phyloP scores from a whole-genome alignment of 2,113 vertebrate genomes.

The Daphoenositta chrysoptera region DNA sequence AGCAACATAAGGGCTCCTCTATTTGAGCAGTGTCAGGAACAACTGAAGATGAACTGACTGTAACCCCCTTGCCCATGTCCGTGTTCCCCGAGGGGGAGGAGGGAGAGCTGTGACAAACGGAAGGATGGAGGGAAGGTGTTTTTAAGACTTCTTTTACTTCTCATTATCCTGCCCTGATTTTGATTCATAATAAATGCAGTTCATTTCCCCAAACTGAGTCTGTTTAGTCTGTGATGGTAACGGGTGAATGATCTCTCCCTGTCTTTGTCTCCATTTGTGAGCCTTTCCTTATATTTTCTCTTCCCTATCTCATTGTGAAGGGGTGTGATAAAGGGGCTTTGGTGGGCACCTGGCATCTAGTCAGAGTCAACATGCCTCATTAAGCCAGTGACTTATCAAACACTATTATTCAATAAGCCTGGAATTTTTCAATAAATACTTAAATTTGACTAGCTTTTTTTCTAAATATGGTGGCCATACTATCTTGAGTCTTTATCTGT shows the following conservation, averaged over 20 bases:
- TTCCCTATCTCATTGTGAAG: background rate
- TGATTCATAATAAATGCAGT: background rate
- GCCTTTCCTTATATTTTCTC: background rate
- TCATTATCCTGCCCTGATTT: background rate
- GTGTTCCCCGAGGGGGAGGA: background rate
- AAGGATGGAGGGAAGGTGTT: background rate
- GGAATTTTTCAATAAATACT: background rate
- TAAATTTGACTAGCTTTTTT: background rate
- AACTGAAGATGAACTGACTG: background rate
- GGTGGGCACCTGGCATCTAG: background rate
- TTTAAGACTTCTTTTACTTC: background rate
- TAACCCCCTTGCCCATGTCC: background rate
- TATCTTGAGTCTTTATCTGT: background rate
- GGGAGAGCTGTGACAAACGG: background rate
- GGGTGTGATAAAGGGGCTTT: background rate
- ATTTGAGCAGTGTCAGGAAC: background rate
- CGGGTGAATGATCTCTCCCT: background rate
- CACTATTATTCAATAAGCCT: background rate
- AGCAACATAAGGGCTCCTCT: background rate
- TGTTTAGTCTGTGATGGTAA: background rate
- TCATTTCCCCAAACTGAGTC: background rate
- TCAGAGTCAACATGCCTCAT: background rate
- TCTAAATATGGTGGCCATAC: accelerated
- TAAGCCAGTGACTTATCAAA: background rate
- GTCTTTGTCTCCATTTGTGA: background rate